Evolutionary conservation across 2,113 vertebrate species (phyloP), one percentile per base, ranked within the genome.

Genomic region (Colistium nudipinnis): DNA sequence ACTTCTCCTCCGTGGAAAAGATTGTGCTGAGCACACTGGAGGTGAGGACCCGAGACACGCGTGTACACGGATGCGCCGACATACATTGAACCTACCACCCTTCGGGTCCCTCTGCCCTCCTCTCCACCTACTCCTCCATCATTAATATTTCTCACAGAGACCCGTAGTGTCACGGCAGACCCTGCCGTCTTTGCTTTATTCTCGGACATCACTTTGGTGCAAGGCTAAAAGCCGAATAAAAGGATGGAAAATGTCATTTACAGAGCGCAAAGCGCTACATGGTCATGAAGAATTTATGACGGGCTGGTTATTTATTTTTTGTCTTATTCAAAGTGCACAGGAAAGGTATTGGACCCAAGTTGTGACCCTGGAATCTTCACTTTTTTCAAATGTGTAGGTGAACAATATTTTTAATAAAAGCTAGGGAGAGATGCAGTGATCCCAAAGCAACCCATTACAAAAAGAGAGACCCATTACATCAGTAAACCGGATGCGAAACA

Each of bases 1-100:
- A 92, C 76, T 92, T 92, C 83, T 90, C 89, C 43, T 90, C 89
- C 1, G 83, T 92, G 84, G 90, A 92, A 36, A 92, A 92, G 83
- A 92, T 92, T 36, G 90, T 92, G 76, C 88, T 90, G 85, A 90
- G 88, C 74, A 92, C 90, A 2, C 81, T 92, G 70, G 89, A 89
- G 90, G 90, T 91, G 60, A 90, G 87, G 19, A 65, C 22, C 38
- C 24, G 16, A 39, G 2, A 54, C 54, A 35, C 33, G 52, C 65
- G 60, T 2, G 12, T 20, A 24, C 27, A 35, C 19, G 22, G 3
- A 45, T 20, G 28, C 28, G 4, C 22, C 45, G 4, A 16, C 33
- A 53, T 25, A 66, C 33, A 48, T 6, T 22, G 7, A 49, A 5
- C 4, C 20, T 10, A 17, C 6, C 5, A 6, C 3, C 14, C 33